phyloP scores from a whole-genome alignment of 2,797 vertebrate genomes.

The Numenius phaeopus region DNA sequence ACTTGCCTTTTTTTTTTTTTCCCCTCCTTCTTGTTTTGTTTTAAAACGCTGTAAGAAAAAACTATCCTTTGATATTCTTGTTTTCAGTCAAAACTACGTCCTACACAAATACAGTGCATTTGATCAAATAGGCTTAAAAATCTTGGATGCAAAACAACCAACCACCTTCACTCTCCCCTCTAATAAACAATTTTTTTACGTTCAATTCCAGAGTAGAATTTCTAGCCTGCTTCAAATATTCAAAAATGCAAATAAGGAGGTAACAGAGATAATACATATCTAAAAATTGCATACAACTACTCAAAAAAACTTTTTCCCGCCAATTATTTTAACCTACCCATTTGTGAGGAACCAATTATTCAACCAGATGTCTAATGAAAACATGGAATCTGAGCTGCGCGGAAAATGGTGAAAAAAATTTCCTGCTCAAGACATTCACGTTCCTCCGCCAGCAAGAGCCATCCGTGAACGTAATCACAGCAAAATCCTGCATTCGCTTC shows the following conservation, averaged over 20 bases:
- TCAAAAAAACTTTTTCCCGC: neutral
- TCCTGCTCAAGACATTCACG: neutral
- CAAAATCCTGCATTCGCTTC: neutral
- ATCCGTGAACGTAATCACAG: rapidly evolving
- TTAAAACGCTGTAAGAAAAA: neutral
- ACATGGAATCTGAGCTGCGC: neutral
- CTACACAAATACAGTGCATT: neutral
- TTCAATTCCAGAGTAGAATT: neutral
- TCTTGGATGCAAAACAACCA: neutral
- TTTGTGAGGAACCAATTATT: neutral
- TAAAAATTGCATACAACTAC: neutral
- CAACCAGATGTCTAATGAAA: neutral
- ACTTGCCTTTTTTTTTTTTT: neutral
- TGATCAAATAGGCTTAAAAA: neutral
- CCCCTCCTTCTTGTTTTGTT: neutral
- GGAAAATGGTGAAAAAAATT: neutral
- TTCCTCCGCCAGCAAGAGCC: neutral
- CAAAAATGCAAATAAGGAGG: neutral
- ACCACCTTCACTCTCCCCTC: neutral
- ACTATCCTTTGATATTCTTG: neutral
- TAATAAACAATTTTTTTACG: rapidly evolving
- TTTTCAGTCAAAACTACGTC: neutral
- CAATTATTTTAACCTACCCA: neutral
- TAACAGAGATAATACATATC: neutral
- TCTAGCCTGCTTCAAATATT: neutral